Conservation (phyloP, 2,113 vertebrate species). For the Hippocampus barbouri region DNA sequence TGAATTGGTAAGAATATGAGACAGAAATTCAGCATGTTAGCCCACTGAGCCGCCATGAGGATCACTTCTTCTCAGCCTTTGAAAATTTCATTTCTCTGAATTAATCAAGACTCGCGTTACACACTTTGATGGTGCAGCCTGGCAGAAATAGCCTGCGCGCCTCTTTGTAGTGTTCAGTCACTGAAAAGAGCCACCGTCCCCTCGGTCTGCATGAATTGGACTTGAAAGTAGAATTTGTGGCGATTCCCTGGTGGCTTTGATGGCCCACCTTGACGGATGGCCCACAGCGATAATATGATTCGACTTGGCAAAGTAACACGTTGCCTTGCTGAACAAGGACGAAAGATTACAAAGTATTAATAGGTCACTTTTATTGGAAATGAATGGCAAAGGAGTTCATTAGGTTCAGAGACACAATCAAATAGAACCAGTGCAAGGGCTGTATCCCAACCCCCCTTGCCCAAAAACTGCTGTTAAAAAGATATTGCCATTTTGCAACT, state of each 20-base stretch:
- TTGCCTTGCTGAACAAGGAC: conserved; percentile 1
- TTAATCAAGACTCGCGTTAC: conserved; percentile 49
- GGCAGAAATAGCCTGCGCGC: conserved; percentile 21
- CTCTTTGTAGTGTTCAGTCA: conserved; percentile 44
- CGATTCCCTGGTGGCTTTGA: conserved; percentile 34
- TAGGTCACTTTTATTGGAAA: conserved; percentile 41
- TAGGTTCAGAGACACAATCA: background rate
- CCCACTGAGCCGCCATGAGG: conserved; percentile 18
- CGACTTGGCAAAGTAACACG: background rate
- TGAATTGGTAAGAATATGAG: background rate
- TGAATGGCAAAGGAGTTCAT: conserved; percentile 1
- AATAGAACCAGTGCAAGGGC: background rate
- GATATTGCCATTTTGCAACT: too few relatives aligned
- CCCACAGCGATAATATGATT: background rate
- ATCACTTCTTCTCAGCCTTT: conserved; percentile 20
- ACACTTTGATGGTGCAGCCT: conserved; percentile 48
- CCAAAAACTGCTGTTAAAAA: too few relatives aligned
- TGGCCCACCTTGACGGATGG: background rate
- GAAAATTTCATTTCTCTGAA: conserved; percentile 47
- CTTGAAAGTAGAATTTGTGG: conserved; percentile 29
- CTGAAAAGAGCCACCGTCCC: conserved; percentile 31
- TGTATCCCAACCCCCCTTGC: background rate
- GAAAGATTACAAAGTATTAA: conserved; percentile 5
- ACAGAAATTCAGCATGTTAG: background rate
- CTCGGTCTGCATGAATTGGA: conserved; percentile 11